Evolutionary conservation across 2,888 invertebrate species (phyloP).

Genomic region (Coelinius sp.): DNA sequence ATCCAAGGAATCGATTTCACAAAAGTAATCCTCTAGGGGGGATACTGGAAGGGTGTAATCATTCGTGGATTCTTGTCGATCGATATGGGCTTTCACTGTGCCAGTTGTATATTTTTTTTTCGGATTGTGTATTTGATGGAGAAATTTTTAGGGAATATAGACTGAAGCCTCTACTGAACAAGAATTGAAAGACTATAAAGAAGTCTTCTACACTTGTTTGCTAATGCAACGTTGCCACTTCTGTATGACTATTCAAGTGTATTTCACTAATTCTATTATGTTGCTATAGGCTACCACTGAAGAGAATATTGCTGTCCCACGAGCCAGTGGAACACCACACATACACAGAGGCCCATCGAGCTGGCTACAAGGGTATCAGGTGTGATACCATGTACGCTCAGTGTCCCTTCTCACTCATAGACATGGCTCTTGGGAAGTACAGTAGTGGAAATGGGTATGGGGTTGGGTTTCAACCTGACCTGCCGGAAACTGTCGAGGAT

Average conservation of each 20-base stretch:
- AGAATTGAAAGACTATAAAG: not conserved
- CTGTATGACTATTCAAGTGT: not conserved
- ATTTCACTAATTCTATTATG: slow-evolving; percentile 22
- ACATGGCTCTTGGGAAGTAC: slow-evolving; percentile 77
- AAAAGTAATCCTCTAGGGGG: slow-evolving; percentile 41
- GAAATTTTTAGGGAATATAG: too few species aligned
- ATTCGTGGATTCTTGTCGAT: slow-evolving; percentile 40
- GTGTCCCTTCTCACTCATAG: slow-evolving; percentile 82
- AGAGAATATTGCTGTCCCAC: slow-evolving; percentile 73
- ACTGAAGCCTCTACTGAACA: too few species aligned
- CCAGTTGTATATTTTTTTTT: not conserved
- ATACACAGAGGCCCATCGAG: slow-evolving; percentile 78
- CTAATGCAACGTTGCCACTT: not conserved
- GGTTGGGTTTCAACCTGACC: slow-evolving; percentile 1
- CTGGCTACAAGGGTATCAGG: slow-evolving; percentile 70
- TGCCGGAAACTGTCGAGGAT: slow-evolving; percentile 7
- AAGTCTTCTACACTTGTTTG: not conserved
- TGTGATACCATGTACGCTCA: slow-evolving; percentile 75
- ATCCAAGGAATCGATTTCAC: slow-evolving; percentile 44
- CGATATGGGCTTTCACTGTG: not conserved
- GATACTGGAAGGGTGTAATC: slow-evolving; percentile 39
- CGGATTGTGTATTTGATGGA: not conserved
- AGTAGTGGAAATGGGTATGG: slow-evolving; percentile 41
- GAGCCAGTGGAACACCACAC: slow-evolving; percentile 78
- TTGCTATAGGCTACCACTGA: slow-evolving; percentile 77